These are phyloP conservation scores for Onychomys leucogaster DNA, from an alignment of 2,797 vertebrate species.

Conservation along the genomic window DNA sequence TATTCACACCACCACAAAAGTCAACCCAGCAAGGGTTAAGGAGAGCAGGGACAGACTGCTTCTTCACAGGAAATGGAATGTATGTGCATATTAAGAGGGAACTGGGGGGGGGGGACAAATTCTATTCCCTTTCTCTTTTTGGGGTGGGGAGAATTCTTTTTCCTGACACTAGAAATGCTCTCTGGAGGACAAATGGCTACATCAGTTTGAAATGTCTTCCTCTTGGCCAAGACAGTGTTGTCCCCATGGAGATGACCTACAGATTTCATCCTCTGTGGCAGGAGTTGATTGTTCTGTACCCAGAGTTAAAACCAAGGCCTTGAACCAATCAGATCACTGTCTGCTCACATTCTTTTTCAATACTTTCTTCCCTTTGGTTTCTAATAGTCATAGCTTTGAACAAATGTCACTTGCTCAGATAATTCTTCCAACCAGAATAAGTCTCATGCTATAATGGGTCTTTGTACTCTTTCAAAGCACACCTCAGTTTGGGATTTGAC, in stretches of 20 bases:
- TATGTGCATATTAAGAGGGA: background rate
- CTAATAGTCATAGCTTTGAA: background rate
- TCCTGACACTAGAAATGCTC: background rate
- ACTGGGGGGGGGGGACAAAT: background rate
- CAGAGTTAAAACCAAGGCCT: background rate
- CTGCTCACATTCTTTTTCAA: background rate
- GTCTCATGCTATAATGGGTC: background rate
- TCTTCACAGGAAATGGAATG: too few species aligned
- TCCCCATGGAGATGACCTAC: background rate
- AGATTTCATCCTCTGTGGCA: background rate
- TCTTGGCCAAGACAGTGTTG: background rate
- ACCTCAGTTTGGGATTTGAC: background rate
- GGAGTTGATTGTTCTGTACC: background rate
- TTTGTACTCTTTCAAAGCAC: background rate
- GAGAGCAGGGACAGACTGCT: too few species aligned
- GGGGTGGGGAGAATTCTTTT: background rate
- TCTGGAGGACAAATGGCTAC: background rate
- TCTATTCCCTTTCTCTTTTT: background rate
- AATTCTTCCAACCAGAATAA: constrained; percentile 4
- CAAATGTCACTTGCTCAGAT: background rate
- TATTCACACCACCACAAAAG: background rate
- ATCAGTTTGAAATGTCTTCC: background rate
- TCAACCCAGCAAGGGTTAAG: background rate
- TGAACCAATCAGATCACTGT: background rate
- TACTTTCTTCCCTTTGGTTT: background rate